Conservation (phyloP, 2,113 vertebrate species). For the Chaetodon auriga region DNA sequence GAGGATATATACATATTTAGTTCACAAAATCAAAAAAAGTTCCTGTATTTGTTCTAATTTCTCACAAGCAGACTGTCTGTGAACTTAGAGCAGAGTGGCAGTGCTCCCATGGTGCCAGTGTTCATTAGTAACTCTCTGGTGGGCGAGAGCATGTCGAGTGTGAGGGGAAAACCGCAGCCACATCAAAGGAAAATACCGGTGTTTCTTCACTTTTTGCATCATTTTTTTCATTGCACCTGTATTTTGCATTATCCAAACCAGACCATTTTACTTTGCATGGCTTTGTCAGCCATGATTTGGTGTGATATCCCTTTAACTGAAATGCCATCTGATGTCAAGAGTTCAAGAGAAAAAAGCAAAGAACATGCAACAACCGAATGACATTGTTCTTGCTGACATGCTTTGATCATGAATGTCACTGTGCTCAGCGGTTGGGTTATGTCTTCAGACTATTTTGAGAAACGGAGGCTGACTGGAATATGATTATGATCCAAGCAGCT, state of each 20-base stretch:
- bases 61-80: conserved; percentile 76
- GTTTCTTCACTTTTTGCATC: conserved; percentile 62
- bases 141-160: conserved; percentile 48
- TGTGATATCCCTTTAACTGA: conserved; percentile 49
- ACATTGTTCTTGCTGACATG: conserved; percentile 1
- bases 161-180: conserved; percentile 61
- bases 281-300: conserved; percentile 36
- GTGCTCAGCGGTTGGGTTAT: not conserved
- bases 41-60: conserved; percentile 68
- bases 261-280: conserved; percentile 36
- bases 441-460: not conserved
- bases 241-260: conserved; percentile 26
- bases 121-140: conserved; percentile 72
- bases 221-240: conserved; percentile 30
- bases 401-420: conserved; percentile 24
- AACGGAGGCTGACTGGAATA: conserved; percentile 2
- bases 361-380: not conserved
- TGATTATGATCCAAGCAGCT: not conserved
- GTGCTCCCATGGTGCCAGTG: conserved; percentile 75
- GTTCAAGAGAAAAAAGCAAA: not conserved
- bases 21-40: conserved; percentile 52
- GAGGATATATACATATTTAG: conserved; percentile 65
- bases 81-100: conserved; percentile 71
- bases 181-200: conserved; percentile 70
- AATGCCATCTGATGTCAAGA: conserved; percentile 23